Conservation (phyloP, 1,140 invertebrate species). For the Anoplophora glabripennis region DNA sequence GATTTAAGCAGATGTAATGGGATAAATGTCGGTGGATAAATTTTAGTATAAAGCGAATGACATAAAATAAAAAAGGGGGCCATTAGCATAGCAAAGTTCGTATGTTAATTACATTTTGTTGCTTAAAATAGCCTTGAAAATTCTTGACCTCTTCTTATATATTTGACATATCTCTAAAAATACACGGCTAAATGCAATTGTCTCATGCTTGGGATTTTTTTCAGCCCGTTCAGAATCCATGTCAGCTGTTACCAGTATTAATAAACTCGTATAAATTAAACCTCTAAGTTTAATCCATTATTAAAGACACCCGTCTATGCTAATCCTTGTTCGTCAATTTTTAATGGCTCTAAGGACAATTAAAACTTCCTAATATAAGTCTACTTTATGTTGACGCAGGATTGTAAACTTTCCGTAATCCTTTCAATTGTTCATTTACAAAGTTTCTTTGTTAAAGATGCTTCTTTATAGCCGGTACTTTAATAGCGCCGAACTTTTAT, state of each 20-base stretch:
- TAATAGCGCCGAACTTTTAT: conserved; percentile 9
- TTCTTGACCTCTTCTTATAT: conserved; percentile 35
- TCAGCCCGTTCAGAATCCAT: conserved; percentile 3
- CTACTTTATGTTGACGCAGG: conserved; percentile 32
- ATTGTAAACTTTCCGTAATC: conserved; percentile 35
- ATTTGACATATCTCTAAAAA: conserved; percentile 37
- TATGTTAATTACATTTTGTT: conserved; percentile 34
- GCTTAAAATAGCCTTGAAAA: conserved; percentile 34
- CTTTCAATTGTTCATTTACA: conserved; percentile 41
- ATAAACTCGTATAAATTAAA: neutral
- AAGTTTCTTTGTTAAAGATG: conserved; percentile 32
- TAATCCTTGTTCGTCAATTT: conserved; percentile 43
- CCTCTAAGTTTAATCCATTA: conserved; percentile 25
- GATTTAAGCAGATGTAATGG: too few species aligned
- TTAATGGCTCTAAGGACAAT: conserved; percentile 43
- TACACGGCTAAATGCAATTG: conserved; percentile 34
- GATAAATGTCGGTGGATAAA: too few species aligned
- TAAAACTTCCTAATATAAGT: conserved; percentile 44
- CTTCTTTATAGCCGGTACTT: conserved; percentile 11
- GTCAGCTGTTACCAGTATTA: conserved; percentile 7
- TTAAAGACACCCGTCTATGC: conserved; percentile 37
- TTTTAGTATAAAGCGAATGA: too few species aligned
- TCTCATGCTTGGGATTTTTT: conserved; percentile 24
- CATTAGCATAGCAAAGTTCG: conserved; percentile 34
- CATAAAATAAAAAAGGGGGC: conserved; percentile 20